phyloP scores from a whole-genome alignment of 2,888 invertebrate genomes.

The Chalcis sispes region DNA sequence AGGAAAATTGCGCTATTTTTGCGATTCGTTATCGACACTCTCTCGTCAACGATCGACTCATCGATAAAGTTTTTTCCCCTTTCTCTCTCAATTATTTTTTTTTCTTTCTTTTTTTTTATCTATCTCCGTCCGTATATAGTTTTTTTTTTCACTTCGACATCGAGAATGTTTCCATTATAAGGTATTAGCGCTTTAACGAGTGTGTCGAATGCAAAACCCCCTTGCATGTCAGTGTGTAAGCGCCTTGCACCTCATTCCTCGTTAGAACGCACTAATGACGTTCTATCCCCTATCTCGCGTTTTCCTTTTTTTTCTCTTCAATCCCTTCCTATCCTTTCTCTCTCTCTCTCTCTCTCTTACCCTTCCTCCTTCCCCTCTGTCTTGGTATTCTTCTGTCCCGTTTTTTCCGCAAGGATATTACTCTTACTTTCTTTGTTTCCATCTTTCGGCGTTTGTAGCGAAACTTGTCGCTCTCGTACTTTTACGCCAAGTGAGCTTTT shows the following conservation, averaged over 20 bases:
- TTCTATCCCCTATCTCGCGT: neutral
- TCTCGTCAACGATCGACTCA: neutral
- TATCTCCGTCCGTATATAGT: neutral
- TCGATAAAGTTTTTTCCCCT: neutral
- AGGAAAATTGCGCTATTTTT: neutral
- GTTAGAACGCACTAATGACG: slow-evolving; percentile 2
- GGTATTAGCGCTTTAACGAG: neutral
- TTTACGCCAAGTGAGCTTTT: neutral
- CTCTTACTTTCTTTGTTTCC: slow-evolving; percentile 26
- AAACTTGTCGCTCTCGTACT: slow-evolving; percentile 13
- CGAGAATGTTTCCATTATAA: neutral
- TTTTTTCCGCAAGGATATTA: slow-evolving; percentile 9
- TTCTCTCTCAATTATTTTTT: too few species aligned
- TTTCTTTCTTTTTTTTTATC: too few species aligned
- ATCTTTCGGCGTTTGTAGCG: neutral
- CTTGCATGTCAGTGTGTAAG: neutral
- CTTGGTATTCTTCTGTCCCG: too few species aligned
- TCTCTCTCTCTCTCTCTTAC: neutral
- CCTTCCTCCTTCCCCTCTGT: too few species aligned
- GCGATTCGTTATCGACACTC: neutral
- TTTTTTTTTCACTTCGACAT: neutral
- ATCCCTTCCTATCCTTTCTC: too few species aligned
- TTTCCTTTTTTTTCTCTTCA: neutral
- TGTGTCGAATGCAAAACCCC: neutral
- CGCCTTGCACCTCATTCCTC: neutral